phyloP scores from a whole-genome alignment of 2,113 vertebrate genomes.

The Gambusia holbrooki region DNA sequence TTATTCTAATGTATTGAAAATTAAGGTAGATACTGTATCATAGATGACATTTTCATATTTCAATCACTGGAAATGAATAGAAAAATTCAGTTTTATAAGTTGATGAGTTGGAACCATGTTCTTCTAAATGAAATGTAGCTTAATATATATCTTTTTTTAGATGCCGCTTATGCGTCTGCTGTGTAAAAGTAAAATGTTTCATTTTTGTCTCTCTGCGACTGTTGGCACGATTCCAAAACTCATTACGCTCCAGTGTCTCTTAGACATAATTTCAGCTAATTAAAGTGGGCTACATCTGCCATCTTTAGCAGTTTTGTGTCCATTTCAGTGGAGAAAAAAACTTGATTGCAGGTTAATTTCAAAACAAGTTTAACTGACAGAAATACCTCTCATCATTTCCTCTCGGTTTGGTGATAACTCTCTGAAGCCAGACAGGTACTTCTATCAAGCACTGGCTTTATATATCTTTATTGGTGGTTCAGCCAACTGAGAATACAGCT shows the following conservation, averaged over 20 bases:
- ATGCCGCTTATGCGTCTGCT: neutral
- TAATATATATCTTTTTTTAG: neutral
- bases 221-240: conserved; percentile 3
- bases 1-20: too few species aligned
- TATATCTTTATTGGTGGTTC: neutral
- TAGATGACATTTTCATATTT: too few species aligned
- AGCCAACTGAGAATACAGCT: neutral
- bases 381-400: neutral
- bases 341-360: conserved; percentile 9
- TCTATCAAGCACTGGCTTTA: neutral
- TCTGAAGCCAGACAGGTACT: neutral
- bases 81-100: neutral
- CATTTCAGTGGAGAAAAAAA: conserved; percentile 2
- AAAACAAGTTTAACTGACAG: neutral
- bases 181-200: neutral
- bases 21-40: too few species aligned
- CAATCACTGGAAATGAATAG: neutral
- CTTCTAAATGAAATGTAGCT: neutral
- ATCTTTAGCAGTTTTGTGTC: conserved; percentile 14
- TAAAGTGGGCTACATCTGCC: conserved; percentile 3
- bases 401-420: neutral
- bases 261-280: conserved; percentile 10
- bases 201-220: neutral
- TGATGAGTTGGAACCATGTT: neutral
- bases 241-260: conserved; percentile 6